Percentiles rank a stretch among this genome's conserved stretches.
Evolutionary conservation across 2,797 vertebrate species (phyloP).

Genomic region (Anabacerthia variegaticeps): DNA sequence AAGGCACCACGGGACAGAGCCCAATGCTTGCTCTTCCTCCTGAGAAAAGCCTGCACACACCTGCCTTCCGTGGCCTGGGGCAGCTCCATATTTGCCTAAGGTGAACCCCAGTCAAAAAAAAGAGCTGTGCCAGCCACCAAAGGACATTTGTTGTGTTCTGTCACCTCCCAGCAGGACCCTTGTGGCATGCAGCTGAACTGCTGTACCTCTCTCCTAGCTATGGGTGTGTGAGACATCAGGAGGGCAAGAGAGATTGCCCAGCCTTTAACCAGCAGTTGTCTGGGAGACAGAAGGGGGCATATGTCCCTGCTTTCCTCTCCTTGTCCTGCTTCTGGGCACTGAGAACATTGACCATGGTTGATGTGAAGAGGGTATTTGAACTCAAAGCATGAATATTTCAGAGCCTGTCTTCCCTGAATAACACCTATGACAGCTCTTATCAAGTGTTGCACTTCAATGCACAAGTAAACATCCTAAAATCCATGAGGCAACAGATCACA

Average conservation of each 20-base stretch:
- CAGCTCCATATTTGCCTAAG: neutral
- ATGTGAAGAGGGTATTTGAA: neutral
- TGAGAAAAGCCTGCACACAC: neutral
- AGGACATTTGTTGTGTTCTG: neutral
- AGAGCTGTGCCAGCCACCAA: neutral
- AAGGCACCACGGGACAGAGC: neutral
- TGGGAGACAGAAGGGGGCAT: neutral
- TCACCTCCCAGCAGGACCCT: neutral
- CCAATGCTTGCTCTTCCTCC: neutral
- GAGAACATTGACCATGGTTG: neutral
- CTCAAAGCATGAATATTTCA: neutral
- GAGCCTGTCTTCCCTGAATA: neutral
- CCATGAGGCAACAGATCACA: neutral
- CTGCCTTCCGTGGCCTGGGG: neutral
- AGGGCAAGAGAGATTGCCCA: neutral
- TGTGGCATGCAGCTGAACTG: neutral
- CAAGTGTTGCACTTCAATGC: neutral
- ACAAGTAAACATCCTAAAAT: neutral
- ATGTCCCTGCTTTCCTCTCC: accelerated
- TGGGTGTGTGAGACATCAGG: neutral
- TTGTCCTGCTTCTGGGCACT: neutral
- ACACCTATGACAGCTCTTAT: neutral
- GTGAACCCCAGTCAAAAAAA: neutral
- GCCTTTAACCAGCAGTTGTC: neutral
- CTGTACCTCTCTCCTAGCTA: neutral